Conservation (phyloP, 2,113 vertebrate species). For the Vidua chalybeata region DNA sequence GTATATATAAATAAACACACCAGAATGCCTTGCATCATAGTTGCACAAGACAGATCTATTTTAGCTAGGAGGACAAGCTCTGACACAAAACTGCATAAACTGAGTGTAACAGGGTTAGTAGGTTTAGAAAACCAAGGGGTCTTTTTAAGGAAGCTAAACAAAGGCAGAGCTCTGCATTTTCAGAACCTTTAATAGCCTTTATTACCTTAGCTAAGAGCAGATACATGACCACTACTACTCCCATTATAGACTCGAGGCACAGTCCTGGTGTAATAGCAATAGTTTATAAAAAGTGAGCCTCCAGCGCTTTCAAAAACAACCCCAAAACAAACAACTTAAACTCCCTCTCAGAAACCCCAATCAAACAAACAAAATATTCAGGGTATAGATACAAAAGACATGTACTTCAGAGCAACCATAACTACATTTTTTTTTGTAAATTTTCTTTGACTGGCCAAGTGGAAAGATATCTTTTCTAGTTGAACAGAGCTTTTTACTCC, state of each 20-base stretch:
- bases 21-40: not conserved
- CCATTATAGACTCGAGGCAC: rapidly evolving
- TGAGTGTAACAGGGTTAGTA: not conserved
- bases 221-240: not conserved
- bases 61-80: not conserved
- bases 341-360: rapidly evolving
- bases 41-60: not conserved
- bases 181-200: not conserved
- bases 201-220: not conserved
- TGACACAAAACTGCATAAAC: not conserved
- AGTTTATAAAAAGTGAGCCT: not conserved
- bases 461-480: not conserved
- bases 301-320: not conserved
- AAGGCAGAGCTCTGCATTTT: not conserved
- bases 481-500: not conserved
- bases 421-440: not conserved
- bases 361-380: not conserved
- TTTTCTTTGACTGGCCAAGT: not conserved
- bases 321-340: not conserved
- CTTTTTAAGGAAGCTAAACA: not conserved
- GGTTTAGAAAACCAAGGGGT: not conserved
- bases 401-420: not conserved
- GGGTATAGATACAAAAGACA: not conserved
- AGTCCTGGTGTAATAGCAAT: not conserved
- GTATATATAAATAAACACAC: not conserved